Conservation (phyloP, 2,888 invertebrate genomes). For the Hypomecis punctinalis region DNA sequence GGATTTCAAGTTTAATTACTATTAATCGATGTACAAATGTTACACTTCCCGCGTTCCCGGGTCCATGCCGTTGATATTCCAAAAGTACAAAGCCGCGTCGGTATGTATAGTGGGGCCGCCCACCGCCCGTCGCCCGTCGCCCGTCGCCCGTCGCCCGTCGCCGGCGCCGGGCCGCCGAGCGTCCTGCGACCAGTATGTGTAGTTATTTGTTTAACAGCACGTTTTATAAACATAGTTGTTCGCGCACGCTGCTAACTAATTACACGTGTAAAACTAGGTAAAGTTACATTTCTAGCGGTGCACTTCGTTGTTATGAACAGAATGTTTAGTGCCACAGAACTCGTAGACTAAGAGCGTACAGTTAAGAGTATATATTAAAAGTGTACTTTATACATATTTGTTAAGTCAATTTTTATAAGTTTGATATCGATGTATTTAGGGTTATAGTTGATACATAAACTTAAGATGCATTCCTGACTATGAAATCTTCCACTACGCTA, state of each 20-base stretch:
- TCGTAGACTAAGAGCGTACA: slow-evolving; percentile 49
- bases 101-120: slow-evolving; percentile 8
- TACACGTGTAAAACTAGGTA: slow-evolving; percentile 50
- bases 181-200: slow-evolving; percentile 12
- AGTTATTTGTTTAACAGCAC: slow-evolving; percentile 58
- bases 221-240: slow-evolving; percentile 55
- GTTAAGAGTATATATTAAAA: slow-evolving; percentile 51
- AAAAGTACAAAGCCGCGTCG: slow-evolving; percentile 36
- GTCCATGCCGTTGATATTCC: slow-evolving; percentile 21
- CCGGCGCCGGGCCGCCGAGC: not conserved
- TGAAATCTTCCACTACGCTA: slow-evolving; percentile 67
- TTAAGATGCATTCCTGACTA: slow-evolving; percentile 75
- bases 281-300: slow-evolving; percentile 52
- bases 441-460: slow-evolving; percentile 54
- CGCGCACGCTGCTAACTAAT: slow-evolving; percentile 60
- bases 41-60: slow-evolving; percentile 10
- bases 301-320: slow-evolving; percentile 51
- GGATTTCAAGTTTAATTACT: no score
- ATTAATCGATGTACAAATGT: slow-evolving; percentile 6
- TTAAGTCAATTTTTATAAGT: slow-evolving; percentile 75
- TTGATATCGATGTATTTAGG: slow-evolving; percentile 62
- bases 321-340: slow-evolving; percentile 56
- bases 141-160: not conserved
- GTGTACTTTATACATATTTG: slow-evolving; percentile 63
- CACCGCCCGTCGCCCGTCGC: not conserved